Evolutionary conservation across 2,888 invertebrate genomes (phyloP), one percentile per base, ranked within the genome.

Genomic region (Aphidius colemani): DNA sequence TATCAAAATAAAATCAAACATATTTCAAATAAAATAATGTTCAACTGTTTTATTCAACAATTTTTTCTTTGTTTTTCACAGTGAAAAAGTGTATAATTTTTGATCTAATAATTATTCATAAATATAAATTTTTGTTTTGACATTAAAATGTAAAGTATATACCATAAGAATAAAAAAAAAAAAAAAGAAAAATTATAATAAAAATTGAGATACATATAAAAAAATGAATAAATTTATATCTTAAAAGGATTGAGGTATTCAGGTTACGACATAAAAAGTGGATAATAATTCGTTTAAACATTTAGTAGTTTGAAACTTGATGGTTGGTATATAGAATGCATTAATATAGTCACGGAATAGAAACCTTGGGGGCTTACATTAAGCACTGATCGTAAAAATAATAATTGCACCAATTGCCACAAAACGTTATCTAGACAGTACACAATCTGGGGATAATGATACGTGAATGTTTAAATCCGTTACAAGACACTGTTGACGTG

Each of bases 391-490:
- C 78, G 77, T 78, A 78, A 78, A 78, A 78, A 78, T 75, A 18
- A 73, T 78, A 78, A 78, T 78, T 76, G 76, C 74, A 66, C 68
- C 73, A 71, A 80, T 81, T 81, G 80, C 80, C 75, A 73, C 79
- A 79, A 18, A 18, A 73, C 76, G 75, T 77, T 78, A 80, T 79
- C 78, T 76, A 69, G 75, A 72, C 72, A 66, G 53, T 65, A 70
- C 70, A 60, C 65, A 48, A 66, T 60, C 59, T 59, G 58, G 61
- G 74, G 75, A 77, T 79, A 80, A 81, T 80, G 76, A 81, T 78
- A 79, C 78, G 77, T 72, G 75, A 74, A 75, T 71, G 74, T 70
- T 53, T 64, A 13, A 66, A 65, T 48, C 50, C 69, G 69, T 74
- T 75, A 73, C 69, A 18, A 18, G 71, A 71, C 75, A 68, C 72